A percentile compares a stretch with the other conserved stretches of the same genome.
phyloP scores from a whole-genome alignment of 2,888 invertebrate genomes.

The Chrysolina americana region DNA sequence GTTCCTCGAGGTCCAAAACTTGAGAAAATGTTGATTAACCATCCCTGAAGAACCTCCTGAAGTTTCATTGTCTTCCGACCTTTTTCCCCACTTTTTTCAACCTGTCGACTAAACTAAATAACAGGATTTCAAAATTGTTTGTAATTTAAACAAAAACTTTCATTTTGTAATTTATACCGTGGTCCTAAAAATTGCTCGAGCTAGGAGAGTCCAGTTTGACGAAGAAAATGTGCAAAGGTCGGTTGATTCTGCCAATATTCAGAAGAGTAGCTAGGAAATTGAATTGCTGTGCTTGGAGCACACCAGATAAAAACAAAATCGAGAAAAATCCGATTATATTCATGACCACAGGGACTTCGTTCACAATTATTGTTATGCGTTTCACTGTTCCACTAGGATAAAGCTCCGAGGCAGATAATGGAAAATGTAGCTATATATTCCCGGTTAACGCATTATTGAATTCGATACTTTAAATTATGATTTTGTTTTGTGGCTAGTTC shows the following conservation, averaged over 20 bases:
- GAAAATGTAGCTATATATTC: conserved; percentile 16
- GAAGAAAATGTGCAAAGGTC: not conserved
- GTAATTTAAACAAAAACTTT: too few species aligned
- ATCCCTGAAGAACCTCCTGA: too few species aligned
- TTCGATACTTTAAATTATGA: conserved; percentile 4
- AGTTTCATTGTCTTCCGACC: too few species aligned
- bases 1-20: too few species aligned
- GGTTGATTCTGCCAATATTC: not conserved
- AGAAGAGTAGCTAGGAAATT: conserved; percentile 3
- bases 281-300: not conserved
- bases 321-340: conserved; percentile 18
- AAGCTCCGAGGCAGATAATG: conserved; percentile 18
- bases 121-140: too few species aligned
- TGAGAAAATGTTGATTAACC: too few species aligned
- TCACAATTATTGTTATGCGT: conserved; percentile 22
- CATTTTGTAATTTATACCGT: too few species aligned
- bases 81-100: too few species aligned
- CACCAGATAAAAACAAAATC: conserved; percentile 5
- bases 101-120: too few species aligned
- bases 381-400: conserved; percentile 8
- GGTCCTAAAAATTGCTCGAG: not conserved
- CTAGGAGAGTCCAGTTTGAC: not conserved
- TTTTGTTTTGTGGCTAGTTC: not conserved
- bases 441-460: conserved; percentile 9
- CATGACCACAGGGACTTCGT: conserved; percentile 13